phyloP scores from a whole-genome alignment of 2,113 vertebrate genomes.

The Ondatra zibethicus region DNA sequence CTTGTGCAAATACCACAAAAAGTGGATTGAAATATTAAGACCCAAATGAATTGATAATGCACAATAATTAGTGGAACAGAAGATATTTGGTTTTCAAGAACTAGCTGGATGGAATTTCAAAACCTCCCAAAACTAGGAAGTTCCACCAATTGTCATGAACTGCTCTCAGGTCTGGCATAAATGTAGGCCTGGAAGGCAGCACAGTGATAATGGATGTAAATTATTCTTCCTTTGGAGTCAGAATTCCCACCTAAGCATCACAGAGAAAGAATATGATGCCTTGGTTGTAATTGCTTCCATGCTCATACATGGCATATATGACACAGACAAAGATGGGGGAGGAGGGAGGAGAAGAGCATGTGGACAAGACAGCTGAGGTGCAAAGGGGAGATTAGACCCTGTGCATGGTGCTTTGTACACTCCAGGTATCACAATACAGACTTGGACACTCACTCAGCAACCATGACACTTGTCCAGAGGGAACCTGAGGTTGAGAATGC shows the following conservation, averaged over 20 bases:
- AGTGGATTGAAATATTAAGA: neutral
- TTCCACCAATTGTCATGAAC: neutral
- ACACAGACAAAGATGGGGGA: neutral
- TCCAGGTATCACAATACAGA: too few relatives aligned
- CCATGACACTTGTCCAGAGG: neutral
- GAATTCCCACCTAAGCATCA: neutral
- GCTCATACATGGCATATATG: too few relatives aligned
- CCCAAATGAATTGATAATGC: neutral
- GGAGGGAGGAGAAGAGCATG: neutral
- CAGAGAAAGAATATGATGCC: neutral
- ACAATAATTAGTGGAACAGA: neutral
- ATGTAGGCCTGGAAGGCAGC: neutral
- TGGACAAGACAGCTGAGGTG: neutral
- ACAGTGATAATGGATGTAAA: neutral
- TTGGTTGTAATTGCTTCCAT: neutral
- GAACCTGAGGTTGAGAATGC: neutral
- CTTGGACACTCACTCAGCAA: neutral
- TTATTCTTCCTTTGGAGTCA: neutral
- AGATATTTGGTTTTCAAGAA: neutral
- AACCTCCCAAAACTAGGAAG: neutral
- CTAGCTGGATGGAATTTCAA: neutral
- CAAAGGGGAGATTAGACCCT: neutral
- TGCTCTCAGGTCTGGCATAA: too few relatives aligned
- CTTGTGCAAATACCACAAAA: neutral
- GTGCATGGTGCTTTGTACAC: neutral